phyloP scores from a whole-genome alignment of 2,888 invertebrate genomes.

The Hipparchia sbordonii region DNA sequence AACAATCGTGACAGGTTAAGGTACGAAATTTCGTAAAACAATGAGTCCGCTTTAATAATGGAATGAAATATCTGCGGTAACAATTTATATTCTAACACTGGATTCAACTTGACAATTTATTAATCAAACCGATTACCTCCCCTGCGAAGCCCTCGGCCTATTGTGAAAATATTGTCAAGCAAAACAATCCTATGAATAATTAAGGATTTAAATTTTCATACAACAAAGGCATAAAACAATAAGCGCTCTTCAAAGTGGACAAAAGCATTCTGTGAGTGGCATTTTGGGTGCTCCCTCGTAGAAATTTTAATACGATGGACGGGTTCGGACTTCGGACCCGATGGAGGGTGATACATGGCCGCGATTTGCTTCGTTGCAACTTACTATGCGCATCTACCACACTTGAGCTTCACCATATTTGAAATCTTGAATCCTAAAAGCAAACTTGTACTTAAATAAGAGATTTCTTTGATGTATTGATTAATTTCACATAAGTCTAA shows the following conservation, averaged over 20 bases:
- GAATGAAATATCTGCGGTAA: slow-evolving; percentile 81
- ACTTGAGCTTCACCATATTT: too few species aligned
- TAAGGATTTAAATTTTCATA: slow-evolving; percentile 82
- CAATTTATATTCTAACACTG: slow-evolving; percentile 81
- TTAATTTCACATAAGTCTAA: too few species aligned
- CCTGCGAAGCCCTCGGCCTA: slow-evolving; percentile 72
- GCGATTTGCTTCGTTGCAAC: slow-evolving; percentile 27
- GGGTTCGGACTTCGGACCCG: slow-evolving; percentile 31
- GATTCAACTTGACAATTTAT: slow-evolving; percentile 83
- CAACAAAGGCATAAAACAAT: slow-evolving; percentile 81
- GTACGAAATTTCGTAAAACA: slow-evolving; percentile 81
- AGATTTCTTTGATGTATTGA: too few species aligned
- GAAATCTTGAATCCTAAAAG: too few species aligned
- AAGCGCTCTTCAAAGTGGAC: slow-evolving; percentile 77
- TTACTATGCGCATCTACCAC: background rate
- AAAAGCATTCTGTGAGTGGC: slow-evolving; percentile 75
- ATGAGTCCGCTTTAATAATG: slow-evolving; percentile 77
- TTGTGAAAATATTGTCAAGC: slow-evolving; percentile 81
- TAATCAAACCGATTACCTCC: slow-evolving; percentile 82
- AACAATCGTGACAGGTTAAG: slow-evolving; percentile 80
- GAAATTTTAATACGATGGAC: slow-evolving; percentile 65
- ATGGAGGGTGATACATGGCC: slow-evolving; percentile 34
- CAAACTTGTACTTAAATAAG: too few species aligned
- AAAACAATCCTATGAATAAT: slow-evolving; percentile 83
- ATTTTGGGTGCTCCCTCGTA: slow-evolving; percentile 64